Evolutionary conservation across 2,797 vertebrate species (phyloP).

Genomic region (Syncerus caffer): DNA sequence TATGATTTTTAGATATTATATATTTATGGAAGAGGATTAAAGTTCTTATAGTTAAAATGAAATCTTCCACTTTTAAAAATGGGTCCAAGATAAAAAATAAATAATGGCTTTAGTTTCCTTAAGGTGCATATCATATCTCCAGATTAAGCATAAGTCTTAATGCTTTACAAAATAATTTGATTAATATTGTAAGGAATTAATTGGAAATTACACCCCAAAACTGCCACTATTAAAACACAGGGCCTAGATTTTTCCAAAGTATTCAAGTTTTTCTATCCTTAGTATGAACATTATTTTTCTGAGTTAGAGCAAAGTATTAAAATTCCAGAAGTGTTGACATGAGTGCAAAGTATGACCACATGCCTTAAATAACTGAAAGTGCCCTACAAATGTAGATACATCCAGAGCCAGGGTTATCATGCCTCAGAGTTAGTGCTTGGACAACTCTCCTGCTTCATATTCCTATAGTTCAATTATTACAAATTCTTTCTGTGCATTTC

Average conservation of each 20-base stretch:
- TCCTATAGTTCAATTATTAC: not conserved
- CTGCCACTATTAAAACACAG: not conserved
- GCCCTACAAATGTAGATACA: not conserved
- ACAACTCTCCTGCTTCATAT: not conserved
- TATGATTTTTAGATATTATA: not conserved
- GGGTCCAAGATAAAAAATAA: not conserved
- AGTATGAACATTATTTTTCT: not conserved
- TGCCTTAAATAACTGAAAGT: not conserved
- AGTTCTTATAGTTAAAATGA: slow-evolving; percentile 14
- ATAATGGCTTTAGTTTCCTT: not conserved
- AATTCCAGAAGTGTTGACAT: not conserved
- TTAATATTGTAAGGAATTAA: not conserved
- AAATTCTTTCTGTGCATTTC: slow-evolving; percentile 1
- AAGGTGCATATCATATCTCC: not conserved
- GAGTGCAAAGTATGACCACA: not conserved
- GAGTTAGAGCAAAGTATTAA: not conserved
- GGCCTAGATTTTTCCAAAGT: not conserved
- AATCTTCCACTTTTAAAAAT: not conserved
- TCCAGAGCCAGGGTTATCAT: not conserved
- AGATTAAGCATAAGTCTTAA: not conserved
- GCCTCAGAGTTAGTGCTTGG: not conserved
- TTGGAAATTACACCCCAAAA: not conserved
- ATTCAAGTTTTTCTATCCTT: not conserved
- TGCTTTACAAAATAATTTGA: not conserved
- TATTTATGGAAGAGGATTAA: not conserved